Percentiles rank a stretch among this genome's conserved stretches.
phyloP scores from a whole-genome alignment of 2,797 vertebrate species.

The Sebastes hubbsi region DNA sequence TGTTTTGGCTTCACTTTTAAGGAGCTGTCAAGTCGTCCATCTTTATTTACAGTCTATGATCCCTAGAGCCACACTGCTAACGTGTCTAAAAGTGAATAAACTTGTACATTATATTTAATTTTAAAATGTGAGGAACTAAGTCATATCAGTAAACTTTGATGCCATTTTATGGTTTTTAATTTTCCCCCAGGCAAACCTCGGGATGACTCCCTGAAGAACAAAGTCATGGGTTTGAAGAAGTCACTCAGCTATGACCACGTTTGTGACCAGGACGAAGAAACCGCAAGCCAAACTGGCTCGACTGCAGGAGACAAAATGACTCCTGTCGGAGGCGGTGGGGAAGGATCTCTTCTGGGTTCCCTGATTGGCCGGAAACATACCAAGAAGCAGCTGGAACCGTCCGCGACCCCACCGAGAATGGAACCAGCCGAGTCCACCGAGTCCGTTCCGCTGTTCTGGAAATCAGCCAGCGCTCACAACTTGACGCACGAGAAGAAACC shows the following conservation, averaged over 20 bases:
- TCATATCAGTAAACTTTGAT: background rate
- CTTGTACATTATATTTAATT: background rate
- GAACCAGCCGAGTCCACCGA: conserved; percentile 88
- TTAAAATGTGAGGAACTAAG: background rate
- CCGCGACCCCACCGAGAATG: conserved; percentile 74
- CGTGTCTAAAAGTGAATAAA: background rate
- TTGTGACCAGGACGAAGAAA: conserved; percentile 87
- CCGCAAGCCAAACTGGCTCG: conserved; percentile 70
- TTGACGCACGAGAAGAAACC: conserved; percentile 94
- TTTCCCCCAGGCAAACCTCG: conserved; percentile 77
- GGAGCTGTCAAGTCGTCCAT: too few species aligned
- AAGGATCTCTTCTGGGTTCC: conserved; percentile 88
- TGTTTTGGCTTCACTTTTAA: too few species aligned
- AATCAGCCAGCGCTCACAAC: conserved; percentile 96
- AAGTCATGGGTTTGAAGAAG: conserved; percentile 91
- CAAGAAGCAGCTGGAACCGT: conserved; percentile 82
- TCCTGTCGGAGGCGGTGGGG: conserved; percentile 74
- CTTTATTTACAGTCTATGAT: background rate
- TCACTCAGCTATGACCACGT: conserved; percentile 96
- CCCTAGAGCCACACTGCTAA: background rate
- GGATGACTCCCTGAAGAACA: conserved; percentile 92
- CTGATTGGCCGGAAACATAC: conserved; percentile 85
- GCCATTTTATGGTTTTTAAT: background rate
- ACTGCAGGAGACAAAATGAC: conserved; percentile 85
- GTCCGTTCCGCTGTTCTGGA: conserved; percentile 95